phyloP scores from a whole-genome alignment of 2,797 vertebrate species.

The Sebastes iracundus region DNA sequence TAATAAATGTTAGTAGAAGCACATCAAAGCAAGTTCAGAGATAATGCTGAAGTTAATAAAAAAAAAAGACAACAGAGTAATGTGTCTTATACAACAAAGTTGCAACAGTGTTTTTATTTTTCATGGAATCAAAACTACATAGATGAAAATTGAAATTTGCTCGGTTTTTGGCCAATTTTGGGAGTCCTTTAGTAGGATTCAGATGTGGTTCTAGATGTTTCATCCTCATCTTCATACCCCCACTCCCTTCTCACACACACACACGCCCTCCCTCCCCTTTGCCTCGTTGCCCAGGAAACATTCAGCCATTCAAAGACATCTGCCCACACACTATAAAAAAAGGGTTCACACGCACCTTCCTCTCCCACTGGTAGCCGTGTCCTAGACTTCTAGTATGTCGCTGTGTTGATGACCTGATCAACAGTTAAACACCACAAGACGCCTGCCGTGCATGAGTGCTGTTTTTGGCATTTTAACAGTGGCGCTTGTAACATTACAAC shows the following conservation, averaged over 20 bases:
- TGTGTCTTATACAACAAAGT: background rate
- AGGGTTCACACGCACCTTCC: slow-evolving; percentile 32
- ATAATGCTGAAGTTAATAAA: background rate
- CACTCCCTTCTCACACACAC: background rate
- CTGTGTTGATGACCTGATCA: background rate
- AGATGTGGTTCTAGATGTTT: background rate
- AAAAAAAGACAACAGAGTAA: background rate
- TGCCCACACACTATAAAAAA: slow-evolving; percentile 35
- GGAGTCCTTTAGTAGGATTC: background rate
- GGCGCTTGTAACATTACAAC: background rate
- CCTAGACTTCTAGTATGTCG: slow-evolving; percentile 13
- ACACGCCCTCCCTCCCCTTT: background rate
- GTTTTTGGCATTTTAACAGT: background rate
- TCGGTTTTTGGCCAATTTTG: background rate
- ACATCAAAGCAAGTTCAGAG: background rate
- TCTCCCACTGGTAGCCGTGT: background rate
- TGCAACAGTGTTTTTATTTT: background rate
- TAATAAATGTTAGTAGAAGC: background rate
- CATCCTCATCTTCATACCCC: background rate
- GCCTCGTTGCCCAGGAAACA: slow-evolving; percentile 65
- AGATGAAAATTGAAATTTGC: background rate
- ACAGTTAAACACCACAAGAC: background rate
- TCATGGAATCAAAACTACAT: background rate
- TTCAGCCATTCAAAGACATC: slow-evolving; percentile 42
- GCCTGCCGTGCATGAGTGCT: background rate